Evolutionary conservation across 2,888 invertebrate species (phyloP).

Genomic region (Hirtodrosophila confusa): DNA sequence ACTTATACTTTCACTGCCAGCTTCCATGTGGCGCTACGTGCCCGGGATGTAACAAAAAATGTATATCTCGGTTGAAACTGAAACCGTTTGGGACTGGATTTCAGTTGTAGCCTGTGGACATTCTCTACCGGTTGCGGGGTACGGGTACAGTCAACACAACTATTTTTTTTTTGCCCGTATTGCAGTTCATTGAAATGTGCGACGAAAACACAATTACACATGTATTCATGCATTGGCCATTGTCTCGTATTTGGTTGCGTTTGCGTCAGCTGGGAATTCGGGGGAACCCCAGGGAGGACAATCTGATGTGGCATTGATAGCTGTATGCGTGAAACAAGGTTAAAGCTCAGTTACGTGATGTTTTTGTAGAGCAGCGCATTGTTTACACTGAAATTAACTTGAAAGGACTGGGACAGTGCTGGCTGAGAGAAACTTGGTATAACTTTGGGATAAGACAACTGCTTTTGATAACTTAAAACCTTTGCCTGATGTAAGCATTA

Average conservation of each 20-base stretch:
- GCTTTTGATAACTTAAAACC: too few species aligned
- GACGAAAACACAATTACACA: slow-evolving; percentile 64
- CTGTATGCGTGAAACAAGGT: slow-evolving; percentile 57
- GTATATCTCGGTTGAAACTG: slow-evolving; percentile 16
- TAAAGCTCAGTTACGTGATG: slow-evolving; percentile 70
- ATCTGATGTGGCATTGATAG: slow-evolving; percentile 32
- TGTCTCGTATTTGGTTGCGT: slow-evolving; percentile 35
- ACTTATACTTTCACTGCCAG: slow-evolving; percentile 71
- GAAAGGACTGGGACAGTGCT: too few species aligned
- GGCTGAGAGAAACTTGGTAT: too few species aligned
- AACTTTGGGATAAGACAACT: too few species aligned
- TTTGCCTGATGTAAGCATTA: too few species aligned
- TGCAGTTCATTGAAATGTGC: slow-evolving; percentile 71
- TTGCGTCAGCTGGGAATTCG: slow-evolving; percentile 45
- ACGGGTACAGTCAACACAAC: slow-evolving; percentile 50
- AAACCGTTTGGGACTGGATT: slow-evolving; percentile 21
- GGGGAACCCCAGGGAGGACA: slow-evolving; percentile 16
- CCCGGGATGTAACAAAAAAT: slow-evolving; percentile 45
- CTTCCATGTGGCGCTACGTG: slow-evolving; percentile 60
- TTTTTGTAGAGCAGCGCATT: slow-evolving; percentile 13
- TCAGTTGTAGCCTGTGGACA: slow-evolving; percentile 12
- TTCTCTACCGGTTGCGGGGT: slow-evolving; percentile 7
- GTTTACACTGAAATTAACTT: slow-evolving; percentile 30
- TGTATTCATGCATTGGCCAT: slow-evolving; percentile 61
- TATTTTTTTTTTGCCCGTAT: slow-evolving; percentile 9